Base-by-base conservation (phyloP, 2,113 vertebrate genomes). In the Rhinolophus sinicus region DNA sequence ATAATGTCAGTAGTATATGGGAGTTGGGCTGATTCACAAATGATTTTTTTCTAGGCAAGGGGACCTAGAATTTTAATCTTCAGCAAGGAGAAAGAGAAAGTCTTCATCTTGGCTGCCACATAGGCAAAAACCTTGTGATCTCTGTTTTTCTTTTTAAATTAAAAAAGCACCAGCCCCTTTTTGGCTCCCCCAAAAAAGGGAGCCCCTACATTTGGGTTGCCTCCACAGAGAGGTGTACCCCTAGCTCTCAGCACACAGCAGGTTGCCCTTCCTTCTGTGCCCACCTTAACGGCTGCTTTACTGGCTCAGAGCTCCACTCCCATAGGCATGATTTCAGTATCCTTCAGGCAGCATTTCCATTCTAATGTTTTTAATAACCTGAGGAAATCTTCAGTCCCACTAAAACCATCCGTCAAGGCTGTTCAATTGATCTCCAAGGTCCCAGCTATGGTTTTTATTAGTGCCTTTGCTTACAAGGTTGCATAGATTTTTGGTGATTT, bases 401-500 rank as follows among this genome's bases (percentile, higher is more conserved):
- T 69, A 93, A 95, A 44, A 38, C 22, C 19, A 75, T n/a, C 35
- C 84, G 24, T 76, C 38, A 50, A 62, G 10, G 30, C 33, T 89
- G n/a, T 94, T 96, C 47, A 78, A 84, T 54, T 87, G 83, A 91
- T 24, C 54, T 85, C 38, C 24, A 81, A 85, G 18, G 38, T 67
- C 84, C 35, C 12, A 62, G 30, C 44, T 88, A 30, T 6, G 26
- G 14, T 76, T 60, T 85, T 73, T 72, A 65, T 44, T 13, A 88
- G 18, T 44, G 8, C 26, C 64, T 38, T 90, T 28, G n/a, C 8
- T 72, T 85, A 90, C 19, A 95, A 82, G 95, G 64, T 1, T 82
- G 21, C 28, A 92, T 5, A 85, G 47, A 93, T 91, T 93, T 65
- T 95, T 58, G 96, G 50, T 75, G 64, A 64, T 78, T 73, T 93